Evolutionary conservation across 2,113 vertebrate genomes (phyloP), one percentile per base, ranked within the genome.

Genomic region (Chloropsis hardwickii): DNA sequence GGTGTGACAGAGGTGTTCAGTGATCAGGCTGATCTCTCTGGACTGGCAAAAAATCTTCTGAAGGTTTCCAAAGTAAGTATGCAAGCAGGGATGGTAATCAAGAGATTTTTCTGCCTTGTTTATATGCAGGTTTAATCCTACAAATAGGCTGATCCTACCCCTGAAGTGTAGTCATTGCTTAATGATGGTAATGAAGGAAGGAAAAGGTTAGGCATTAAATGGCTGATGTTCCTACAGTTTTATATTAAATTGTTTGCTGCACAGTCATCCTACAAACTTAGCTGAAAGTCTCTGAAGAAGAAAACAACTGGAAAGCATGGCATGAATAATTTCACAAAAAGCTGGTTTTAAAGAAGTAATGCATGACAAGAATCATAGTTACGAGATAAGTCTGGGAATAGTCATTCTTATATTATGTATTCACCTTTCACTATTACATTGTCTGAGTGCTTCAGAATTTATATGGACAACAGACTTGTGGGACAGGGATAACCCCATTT

Each of bases 1-100:
- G 98, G 98, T 93, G 98, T 99, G 89, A 90, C 80, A 24, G 96
- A 98, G n/a, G 96, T 99, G 78, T 99, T 99, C 96, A 77, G 79
- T 79, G 5, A 92, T 1, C 7, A 5, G 4, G 98, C 99, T n/a
- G 94, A 99, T 91, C 96, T 99, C 22, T 98, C 97, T 6, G 98
- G 98, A 51, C 90, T 99, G 90, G 94, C 98, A n/a, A 93, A 97
- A 61, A 25, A 64, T 0, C 57, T 18, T 5, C 66, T 99, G 48
- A 72, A 42, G 6, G 95, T 99, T 66, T 98, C 98, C 60, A 80
- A 98, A 92, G 99, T 99, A 96, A 98, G 95, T 96, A 76, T 58
- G 23, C 17, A 19, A 92, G 39, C 27, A 83, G 14, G 27, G 9
- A 39, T 12, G 6, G 13, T 44, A 72, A 81, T 64, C 8, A 76